Evolutionary conservation across 2,113 vertebrate species (phyloP).

Genomic region (Bubalus kerabau): DNA sequence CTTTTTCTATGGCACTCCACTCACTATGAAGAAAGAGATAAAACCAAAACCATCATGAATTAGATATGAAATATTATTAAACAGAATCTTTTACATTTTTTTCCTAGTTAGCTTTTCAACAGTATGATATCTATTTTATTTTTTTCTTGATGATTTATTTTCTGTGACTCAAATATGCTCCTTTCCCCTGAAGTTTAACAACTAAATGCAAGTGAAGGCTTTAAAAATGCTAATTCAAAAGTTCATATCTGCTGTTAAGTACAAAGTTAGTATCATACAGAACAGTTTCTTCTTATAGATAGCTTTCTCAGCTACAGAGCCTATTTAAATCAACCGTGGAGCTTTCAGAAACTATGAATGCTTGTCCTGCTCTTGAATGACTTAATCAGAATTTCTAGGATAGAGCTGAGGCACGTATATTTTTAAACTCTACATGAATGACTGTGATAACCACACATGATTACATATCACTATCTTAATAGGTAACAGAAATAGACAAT

Average conservation of each 20-base stretch:
- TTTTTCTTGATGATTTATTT: not conserved
- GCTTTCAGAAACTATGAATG: not conserved
- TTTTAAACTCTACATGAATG: not conserved
- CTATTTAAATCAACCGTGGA: not conserved
- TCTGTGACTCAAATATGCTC: not conserved
- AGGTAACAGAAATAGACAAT: not conserved
- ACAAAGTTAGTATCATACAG: not conserved
- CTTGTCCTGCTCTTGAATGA: not conserved
- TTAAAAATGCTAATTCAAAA: slow-evolving; percentile 4
- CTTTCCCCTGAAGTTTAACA: not conserved
- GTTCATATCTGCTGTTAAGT: not conserved
- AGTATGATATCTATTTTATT: not conserved
- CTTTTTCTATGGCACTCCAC: slow-evolving; percentile 96
- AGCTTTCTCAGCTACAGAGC: not conserved
- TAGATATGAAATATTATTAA: slow-evolving; percentile 71
- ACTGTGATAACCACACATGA: not conserved
- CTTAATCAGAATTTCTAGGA: not conserved
- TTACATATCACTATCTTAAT: not conserved
- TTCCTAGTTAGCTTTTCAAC: slow-evolving; percentile 69
- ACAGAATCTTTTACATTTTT: slow-evolving; percentile 59
- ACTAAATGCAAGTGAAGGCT: not conserved
- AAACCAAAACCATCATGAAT: slow-evolving; percentile 63
- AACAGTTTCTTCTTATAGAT: not conserved
- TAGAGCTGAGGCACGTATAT: not conserved
- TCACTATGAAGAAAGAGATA: slow-evolving; percentile 84